phyloP scores from a whole-genome alignment of 2,888 invertebrate species.

The Acrocera orbiculus region DNA sequence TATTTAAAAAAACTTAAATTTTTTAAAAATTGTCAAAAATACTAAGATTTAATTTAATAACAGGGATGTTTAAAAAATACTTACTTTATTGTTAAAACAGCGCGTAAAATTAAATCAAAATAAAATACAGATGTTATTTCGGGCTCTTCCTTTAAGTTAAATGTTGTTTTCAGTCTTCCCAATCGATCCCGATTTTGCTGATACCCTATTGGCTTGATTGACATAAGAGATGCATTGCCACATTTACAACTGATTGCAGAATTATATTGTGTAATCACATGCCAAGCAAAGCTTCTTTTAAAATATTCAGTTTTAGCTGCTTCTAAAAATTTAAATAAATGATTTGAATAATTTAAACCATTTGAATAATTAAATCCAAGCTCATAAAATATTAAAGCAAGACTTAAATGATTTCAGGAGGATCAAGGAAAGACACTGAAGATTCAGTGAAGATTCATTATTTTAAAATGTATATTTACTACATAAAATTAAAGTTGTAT shows the following conservation, averaged over 20 bases:
- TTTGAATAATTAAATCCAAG: background rate
- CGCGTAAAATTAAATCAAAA: constrained; percentile 62
- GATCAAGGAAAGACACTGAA: too few relatives aligned
- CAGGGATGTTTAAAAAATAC: constrained; percentile 15
- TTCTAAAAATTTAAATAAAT: constrained; percentile 19
- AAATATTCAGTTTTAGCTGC: constrained; percentile 61
- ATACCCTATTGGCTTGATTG: constrained; percentile 53
- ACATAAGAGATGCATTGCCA: constrained; percentile 59
- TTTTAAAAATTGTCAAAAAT: too few relatives aligned
- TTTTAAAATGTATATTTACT: too few relatives aligned
- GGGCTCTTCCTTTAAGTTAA: constrained; percentile 50
- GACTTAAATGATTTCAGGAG: too few relatives aligned
- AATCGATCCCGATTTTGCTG: constrained; percentile 50
- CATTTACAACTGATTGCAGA: constrained; percentile 57
- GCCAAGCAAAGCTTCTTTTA: constrained; percentile 75
- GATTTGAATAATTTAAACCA: background rate
- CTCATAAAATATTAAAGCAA: too few relatives aligned
- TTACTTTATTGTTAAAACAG: constrained; percentile 57
- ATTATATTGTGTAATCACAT: constrained; percentile 59
- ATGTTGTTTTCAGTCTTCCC: constrained; percentile 50
- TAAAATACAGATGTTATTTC: constrained; percentile 71
- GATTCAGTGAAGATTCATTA: too few relatives aligned
- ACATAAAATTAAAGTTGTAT: too few relatives aligned
- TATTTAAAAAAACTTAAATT: too few relatives aligned
- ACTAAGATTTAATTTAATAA: too few relatives aligned